phyloP scores from a whole-genome alignment of 2,113 vertebrate species.

The Potamarius usumacintae region DNA sequence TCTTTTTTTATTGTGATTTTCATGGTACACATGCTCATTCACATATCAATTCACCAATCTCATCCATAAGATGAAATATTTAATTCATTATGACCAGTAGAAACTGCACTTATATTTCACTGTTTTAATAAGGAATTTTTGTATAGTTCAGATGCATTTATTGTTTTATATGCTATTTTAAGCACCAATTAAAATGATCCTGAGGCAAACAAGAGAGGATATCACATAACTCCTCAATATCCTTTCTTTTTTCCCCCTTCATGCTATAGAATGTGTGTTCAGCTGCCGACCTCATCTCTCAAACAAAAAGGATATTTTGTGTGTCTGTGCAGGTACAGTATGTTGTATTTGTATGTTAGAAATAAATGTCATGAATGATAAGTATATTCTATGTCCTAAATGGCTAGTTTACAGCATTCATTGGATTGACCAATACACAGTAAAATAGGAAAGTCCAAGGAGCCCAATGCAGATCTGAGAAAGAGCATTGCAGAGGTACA shows the following conservation, averaged over 20 bases:
- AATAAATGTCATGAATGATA: background rate
- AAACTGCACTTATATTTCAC: background rate
- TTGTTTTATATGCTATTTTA: slow-evolving; percentile 4
- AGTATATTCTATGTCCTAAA: background rate
- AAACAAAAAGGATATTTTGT: background rate
- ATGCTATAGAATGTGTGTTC: background rate
- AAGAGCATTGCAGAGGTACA: too few species aligned
- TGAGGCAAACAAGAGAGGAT: background rate
- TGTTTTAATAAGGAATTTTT: background rate
- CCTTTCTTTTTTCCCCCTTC: background rate
- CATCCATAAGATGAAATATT: background rate
- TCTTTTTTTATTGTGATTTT: too few species aligned
- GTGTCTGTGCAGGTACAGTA: background rate
- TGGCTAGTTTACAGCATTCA: too few species aligned
- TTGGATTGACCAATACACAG: too few species aligned
- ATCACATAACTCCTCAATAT: too few species aligned
- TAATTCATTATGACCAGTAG: background rate
- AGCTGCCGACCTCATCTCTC: background rate
- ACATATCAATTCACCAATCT: too few species aligned
- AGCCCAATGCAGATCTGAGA: too few species aligned
- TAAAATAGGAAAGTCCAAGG: too few species aligned
- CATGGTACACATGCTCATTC: too few species aligned
- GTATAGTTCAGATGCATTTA: background rate
- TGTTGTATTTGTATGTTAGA: background rate
- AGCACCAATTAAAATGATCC: background rate